A percentile compares a stretch with the other conserved stretches of the same genome.
Evolutionary conservation across 2,797 vertebrate species (phyloP).

Genomic region (Hydrophis major): DNA sequence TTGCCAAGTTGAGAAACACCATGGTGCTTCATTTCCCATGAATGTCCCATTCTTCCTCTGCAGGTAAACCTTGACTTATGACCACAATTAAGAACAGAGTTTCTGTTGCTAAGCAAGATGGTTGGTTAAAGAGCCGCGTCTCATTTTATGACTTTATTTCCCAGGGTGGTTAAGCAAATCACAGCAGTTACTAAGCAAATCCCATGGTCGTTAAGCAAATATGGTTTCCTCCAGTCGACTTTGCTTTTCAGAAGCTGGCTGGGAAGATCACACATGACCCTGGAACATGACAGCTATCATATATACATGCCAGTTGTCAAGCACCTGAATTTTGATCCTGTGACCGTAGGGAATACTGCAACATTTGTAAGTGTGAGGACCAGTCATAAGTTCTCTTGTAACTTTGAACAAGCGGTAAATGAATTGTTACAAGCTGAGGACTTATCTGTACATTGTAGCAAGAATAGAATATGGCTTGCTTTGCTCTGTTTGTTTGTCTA

Average conservation of each 20-base stretch:
- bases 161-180: background rate
- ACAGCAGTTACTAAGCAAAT: background rate
- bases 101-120: background rate
- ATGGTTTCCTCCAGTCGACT: background rate
- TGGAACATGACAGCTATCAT: background rate
- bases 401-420: background rate
- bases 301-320: background rate
- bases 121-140: background rate
- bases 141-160: background rate
- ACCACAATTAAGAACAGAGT: background rate
- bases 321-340: background rate
- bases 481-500: background rate
- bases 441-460: background rate
- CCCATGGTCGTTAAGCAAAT: background rate
- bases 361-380: background rate
- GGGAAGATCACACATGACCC: rapidly evolving
- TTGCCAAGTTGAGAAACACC: background rate
- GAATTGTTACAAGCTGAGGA: background rate
- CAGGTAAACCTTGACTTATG: background rate
- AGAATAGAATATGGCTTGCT: background rate
- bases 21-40: background rate
- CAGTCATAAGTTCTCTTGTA: background rate
- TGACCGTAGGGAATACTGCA: background rate
- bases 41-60: background rate
- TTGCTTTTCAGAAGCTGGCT: background rate